phyloP scores from a whole-genome alignment of 1,140 invertebrate species.

The Ostrea edulis region DNA sequence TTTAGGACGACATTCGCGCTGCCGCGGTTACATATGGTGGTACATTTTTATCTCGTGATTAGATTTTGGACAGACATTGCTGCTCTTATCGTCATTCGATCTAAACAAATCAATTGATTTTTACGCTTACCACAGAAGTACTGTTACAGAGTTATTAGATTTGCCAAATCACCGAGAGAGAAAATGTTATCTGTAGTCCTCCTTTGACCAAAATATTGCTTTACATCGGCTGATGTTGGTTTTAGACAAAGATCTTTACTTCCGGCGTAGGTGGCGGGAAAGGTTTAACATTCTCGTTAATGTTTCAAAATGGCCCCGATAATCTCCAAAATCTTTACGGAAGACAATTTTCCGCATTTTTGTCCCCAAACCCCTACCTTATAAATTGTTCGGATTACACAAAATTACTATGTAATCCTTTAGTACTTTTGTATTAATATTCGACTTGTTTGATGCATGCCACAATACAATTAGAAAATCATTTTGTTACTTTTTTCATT shows the following conservation, averaged over 20 bases:
- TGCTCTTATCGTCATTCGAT: conserved; percentile 28
- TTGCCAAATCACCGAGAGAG: conserved; percentile 6
- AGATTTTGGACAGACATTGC: conserved; percentile 22
- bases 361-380: neutral
- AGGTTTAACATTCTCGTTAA: neutral
- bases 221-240: neutral
- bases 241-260: neutral
- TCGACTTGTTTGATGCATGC: neutral
- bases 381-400: neutral
- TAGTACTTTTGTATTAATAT: conserved; percentile 4
- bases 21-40: conserved; percentile 8
- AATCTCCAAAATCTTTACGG: neutral
- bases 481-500: too few relatives aligned
- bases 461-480: too few relatives aligned
- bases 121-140: conserved; percentile 32
- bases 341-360: neutral
- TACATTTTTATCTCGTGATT: conserved; percentile 23
- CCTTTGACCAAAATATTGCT: conserved; percentile 19
- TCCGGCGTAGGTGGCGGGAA: conserved; percentile 24
- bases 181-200: neutral
- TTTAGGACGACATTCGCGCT: conserved; percentile 21
- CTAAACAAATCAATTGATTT: conserved; percentile 38
- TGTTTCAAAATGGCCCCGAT: neutral
- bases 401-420: neutral
- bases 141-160: conserved; percentile 31